Evolutionary conservation across 2,797 vertebrate species (phyloP).

Genomic region (Crocodylus rhombifer): DNA sequence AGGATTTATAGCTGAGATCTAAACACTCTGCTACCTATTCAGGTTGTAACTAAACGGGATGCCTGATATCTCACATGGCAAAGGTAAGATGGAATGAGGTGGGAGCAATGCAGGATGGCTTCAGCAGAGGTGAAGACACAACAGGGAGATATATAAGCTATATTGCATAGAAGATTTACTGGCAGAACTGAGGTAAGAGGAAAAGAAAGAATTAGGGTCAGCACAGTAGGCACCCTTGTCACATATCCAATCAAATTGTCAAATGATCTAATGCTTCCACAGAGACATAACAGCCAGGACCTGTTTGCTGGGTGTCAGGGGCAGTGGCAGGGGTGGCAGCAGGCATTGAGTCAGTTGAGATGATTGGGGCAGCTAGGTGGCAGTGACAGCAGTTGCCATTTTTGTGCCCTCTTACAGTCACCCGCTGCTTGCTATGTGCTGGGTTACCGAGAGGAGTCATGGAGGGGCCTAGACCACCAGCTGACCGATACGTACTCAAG

Average conservation of each 20-base stretch:
- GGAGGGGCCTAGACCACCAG: neutral
- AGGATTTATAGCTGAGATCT: neutral
- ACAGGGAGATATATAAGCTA: neutral
- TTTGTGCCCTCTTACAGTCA: too few species aligned
- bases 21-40: neutral
- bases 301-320: too few species aligned
- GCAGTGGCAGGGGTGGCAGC: neutral
- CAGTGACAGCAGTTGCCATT: too few species aligned
- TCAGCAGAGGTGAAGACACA: neutral
- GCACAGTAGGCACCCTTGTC: neutral
- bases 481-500: neutral
- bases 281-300: too few species aligned
- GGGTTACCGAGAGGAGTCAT: neutral
- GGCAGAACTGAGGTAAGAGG: neutral
- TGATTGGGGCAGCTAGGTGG: too few species aligned
- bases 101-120: neutral
- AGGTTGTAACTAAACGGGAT: constrained; percentile 22
- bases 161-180: constrained; percentile 19
- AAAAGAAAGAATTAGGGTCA: constrained; percentile 15
- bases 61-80: neutral
- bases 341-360: neutral
- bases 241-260: constrained; percentile 36
- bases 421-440: too few species aligned
- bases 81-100: neutral
- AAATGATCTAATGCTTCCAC: constrained; percentile 9